phyloP scores from a whole-genome alignment of 92 coral and sea anemone genomes.

The Umimayanthus kanabou region DNA sequence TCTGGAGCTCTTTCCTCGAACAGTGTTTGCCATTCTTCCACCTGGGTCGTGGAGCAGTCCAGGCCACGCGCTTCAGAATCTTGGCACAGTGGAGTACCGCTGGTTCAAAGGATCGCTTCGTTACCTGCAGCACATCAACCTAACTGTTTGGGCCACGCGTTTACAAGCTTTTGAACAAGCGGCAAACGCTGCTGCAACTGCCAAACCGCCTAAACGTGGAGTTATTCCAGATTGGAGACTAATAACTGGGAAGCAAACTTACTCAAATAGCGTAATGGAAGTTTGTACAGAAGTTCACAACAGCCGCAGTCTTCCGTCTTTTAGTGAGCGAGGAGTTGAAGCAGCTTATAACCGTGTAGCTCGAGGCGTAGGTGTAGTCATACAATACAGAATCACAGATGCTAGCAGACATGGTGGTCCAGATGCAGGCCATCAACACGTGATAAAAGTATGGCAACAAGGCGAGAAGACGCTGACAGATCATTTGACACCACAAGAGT shows the following conservation, averaged over 20 bases:
- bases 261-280: neutral
- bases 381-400: neutral
- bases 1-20: neutral
- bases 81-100: slow-evolving; percentile 8
- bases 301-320: neutral
- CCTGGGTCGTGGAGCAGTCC: neutral
- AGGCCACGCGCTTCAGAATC: neutral
- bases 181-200: neutral
- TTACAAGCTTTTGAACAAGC: neutral
- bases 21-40: neutral
- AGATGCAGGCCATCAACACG: neutral
- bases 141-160: neutral
- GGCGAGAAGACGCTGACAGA: neutral
- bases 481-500: neutral
- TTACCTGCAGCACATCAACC: neutral
- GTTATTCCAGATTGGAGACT: neutral
- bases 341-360: neutral
- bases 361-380: neutral
- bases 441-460: neutral
- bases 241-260: neutral
- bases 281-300: neutral
- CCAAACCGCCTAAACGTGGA: neutral
- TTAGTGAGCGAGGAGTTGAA: neutral
- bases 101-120: neutral
- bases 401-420: neutral